These are phyloP conservation scores for Neoarius graeffei DNA, from an alignment of 2,113 vertebrate genomes.

Conservation along the genomic window DNA sequence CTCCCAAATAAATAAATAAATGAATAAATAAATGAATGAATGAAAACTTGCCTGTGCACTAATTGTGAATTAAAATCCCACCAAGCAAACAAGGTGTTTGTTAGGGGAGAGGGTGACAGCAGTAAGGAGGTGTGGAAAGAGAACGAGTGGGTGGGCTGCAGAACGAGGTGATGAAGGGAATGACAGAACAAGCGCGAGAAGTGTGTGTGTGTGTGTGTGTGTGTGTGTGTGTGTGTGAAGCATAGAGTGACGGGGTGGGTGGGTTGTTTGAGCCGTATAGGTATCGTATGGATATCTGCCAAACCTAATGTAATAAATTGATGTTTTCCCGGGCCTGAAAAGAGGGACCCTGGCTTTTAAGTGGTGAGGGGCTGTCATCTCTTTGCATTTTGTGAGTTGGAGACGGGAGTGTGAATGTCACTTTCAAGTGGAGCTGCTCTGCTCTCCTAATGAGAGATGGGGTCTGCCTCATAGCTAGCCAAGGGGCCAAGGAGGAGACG, in stretches of 20 bases:
- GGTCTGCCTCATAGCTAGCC: constrained; percentile 79
- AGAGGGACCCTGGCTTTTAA: constrained; percentile 71
- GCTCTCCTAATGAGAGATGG: constrained; percentile 82
- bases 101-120: constrained; percentile 50
- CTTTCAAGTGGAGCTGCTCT: constrained; percentile 81
- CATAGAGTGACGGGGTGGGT: constrained; percentile 42
- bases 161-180: constrained; percentile 54
- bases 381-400: constrained; percentile 70
- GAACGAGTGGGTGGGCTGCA: constrained; percentile 49
- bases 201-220: constrained; percentile 29
- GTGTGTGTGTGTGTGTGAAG: constrained; percentile 32
- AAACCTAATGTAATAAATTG: constrained; percentile 65
- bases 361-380: constrained; percentile 66
- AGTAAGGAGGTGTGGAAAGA: constrained; percentile 49
- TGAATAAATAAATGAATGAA: too few species aligned
- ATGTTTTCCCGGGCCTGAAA: constrained; percentile 64
- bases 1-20: too few species aligned
- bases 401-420: constrained; percentile 78
- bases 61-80: constrained; percentile 59
- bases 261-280: constrained; percentile 56
- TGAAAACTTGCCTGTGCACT: constrained; percentile 35
- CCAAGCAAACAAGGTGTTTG: constrained; percentile 57
- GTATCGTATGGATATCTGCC: constrained; percentile 64
- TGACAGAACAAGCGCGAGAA: constrained; percentile 45
- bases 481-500: constrained; percentile 81